A percentile compares a stretch with the other conserved stretches of the same genome.
Evolutionary conservation across 2,113 vertebrate species (phyloP).

Genomic region (Stigmatopora argus): DNA sequence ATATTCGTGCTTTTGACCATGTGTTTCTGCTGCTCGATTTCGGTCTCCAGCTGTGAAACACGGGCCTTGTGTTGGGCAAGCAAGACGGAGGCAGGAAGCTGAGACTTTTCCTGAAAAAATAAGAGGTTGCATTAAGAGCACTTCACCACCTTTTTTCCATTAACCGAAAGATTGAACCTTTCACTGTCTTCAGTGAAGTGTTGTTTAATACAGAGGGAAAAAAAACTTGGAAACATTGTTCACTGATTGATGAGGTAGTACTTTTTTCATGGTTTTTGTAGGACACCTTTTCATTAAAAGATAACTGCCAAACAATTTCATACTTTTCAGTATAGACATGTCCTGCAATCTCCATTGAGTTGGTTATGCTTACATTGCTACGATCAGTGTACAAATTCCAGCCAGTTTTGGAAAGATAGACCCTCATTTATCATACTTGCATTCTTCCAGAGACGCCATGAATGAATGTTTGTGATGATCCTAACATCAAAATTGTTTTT

Average conservation of each 20-base stretch:
- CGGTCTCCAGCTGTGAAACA: conserved; percentile 83
- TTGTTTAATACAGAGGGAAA: conserved; percentile 48
- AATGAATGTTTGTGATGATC: not conserved
- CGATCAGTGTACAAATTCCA: not conserved
- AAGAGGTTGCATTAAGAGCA: conserved; percentile 25
- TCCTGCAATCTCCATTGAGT: not conserved
- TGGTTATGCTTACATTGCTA: not conserved
- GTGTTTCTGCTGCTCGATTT: conserved; percentile 86
- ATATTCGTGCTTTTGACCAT: conserved; percentile 80
- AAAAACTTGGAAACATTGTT: conserved; percentile 29
- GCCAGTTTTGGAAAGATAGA: not conserved
- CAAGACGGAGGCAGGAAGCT: conserved; percentile 86
- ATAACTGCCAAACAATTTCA: conserved; percentile 6
- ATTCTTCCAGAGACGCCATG: not conserved
- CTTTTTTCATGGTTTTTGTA: conserved; percentile 29
- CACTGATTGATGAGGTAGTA: conserved; percentile 29
- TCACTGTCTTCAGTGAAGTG: conserved; percentile 48
- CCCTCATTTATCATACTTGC: not conserved
- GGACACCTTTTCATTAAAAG: conserved; percentile 10
- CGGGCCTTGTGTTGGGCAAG: conserved; percentile 93
- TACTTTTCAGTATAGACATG: not conserved
- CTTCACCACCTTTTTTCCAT: conserved; percentile 46
- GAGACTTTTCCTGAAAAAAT: conserved; percentile 82
- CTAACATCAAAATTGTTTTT: not conserved
- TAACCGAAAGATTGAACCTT: conserved; percentile 59